These are phyloP conservation scores for Cyclura pinguis DNA, from an alignment of 2,797 vertebrate genomes.

Conservation along the genomic window DNA sequence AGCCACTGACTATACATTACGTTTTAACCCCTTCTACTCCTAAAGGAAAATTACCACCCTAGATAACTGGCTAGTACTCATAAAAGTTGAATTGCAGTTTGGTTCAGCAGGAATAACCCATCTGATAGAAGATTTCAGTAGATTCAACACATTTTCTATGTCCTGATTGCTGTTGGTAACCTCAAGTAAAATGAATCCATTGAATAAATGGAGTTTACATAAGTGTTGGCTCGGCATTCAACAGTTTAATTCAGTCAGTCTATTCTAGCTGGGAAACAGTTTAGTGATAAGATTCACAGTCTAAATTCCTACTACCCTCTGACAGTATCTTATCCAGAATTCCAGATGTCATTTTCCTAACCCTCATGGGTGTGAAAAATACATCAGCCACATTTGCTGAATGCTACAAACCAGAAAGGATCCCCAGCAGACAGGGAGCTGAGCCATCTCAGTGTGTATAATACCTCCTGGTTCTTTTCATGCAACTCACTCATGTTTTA, in stretches of 20 bases:
- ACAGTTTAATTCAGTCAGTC: too few species aligned
- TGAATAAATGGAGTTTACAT: too few species aligned
- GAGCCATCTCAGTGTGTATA: not conserved
- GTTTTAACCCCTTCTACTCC: not conserved
- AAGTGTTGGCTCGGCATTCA: too few species aligned
- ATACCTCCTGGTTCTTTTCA: not conserved
- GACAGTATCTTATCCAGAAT: not conserved
- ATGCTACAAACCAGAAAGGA: not conserved
- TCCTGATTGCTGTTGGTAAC: too few species aligned
- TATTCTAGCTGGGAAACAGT: too few species aligned
- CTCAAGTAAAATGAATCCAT: too few species aligned
- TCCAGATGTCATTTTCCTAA: not conserved
- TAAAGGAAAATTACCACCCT: not conserved
- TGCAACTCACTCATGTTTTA: not conserved
- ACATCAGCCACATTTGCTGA: not conserved
- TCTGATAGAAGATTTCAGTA: not conserved
- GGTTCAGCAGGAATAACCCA: not conserved
- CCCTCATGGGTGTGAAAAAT: not conserved
- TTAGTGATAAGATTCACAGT: not conserved
- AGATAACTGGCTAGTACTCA: not conserved
- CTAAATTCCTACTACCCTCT: not conserved
- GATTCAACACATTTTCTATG: not conserved
- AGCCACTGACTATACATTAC: not conserved
- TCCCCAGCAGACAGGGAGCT: not conserved
- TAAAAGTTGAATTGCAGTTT: not conserved